Percentiles rank a stretch among this genome's conserved stretches.
Evolutionary conservation across 2,888 invertebrate genomes (phyloP).

Genomic region (Embidobia sp.): DNA sequence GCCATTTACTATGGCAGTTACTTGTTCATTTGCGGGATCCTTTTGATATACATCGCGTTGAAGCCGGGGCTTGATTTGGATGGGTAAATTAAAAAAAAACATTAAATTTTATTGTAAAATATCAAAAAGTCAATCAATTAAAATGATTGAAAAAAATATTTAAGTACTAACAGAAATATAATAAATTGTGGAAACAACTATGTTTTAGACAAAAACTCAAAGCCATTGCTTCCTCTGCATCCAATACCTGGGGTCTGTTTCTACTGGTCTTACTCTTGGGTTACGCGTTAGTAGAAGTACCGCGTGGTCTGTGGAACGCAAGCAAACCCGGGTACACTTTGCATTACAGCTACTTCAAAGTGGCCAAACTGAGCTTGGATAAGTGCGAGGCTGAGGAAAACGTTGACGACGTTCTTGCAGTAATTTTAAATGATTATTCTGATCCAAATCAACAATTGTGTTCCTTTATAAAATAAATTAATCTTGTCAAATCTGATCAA

Average conservation of each 20-base stretch:
- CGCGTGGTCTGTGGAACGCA: constrained; percentile 94
- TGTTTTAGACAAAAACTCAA: constrained; percentile 91
- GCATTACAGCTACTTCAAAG: constrained; percentile 94
- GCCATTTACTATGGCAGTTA: constrained; percentile 99
- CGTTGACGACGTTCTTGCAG: constrained; percentile 96
- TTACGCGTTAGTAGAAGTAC: constrained; percentile 98
- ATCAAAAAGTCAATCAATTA: too few relatives aligned
- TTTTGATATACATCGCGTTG: constrained; percentile 96
- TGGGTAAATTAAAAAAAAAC: constrained; percentile 85
- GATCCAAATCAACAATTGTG: too few relatives aligned
- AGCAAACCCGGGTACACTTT: constrained; percentile 92
- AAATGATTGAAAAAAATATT: too few relatives aligned
- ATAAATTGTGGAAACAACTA: too few relatives aligned
- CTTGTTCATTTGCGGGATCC: constrained; percentile 94
- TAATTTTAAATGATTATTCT: too few relatives aligned
- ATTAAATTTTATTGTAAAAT: too few relatives aligned
- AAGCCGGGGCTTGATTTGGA: constrained; percentile 94
- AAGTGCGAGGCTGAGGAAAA: constrained; percentile 98
- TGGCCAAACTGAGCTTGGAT: constrained; percentile 96
- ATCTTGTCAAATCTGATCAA: too few relatives aligned
- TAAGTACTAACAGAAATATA: too few relatives aligned
- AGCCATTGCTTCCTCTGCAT: constrained; percentile 98
- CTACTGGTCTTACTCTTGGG: constrained; percentile 95
- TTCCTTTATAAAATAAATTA: too few relatives aligned
- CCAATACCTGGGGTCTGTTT: constrained; percentile 99